Evolutionary conservation across 2,113 vertebrate species (phyloP).

Genomic region (Coryphaenoides rupestris): DNA sequence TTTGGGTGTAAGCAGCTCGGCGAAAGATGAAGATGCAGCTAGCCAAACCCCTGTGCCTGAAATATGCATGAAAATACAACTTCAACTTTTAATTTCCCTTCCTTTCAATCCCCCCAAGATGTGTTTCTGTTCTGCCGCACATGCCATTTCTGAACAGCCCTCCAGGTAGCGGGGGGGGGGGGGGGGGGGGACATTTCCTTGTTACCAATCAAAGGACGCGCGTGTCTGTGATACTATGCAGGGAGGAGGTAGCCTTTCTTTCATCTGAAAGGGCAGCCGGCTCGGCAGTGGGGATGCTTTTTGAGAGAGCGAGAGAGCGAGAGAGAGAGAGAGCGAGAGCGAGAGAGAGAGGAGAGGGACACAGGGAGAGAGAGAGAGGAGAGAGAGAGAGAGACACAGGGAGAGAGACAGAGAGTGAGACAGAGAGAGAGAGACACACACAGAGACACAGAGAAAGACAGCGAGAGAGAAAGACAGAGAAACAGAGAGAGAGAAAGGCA

Average conservation of each 20-base stretch:
- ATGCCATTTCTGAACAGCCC: slow-evolving; percentile 24
- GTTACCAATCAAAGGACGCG: slow-evolving; percentile 26
- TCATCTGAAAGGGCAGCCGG: slow-evolving; percentile 12
- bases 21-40: slow-evolving; percentile 12
- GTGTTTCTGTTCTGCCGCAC: slow-evolving; percentile 14
- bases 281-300: background rate
- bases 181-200: slow-evolving; percentile 15
- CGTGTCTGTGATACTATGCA: slow-evolving; percentile 3
- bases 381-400: too few species aligned
- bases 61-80: too few species aligned
- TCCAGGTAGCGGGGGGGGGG: slow-evolving; percentile 38
- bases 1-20: too few species aligned
- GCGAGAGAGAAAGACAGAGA: too few species aligned
- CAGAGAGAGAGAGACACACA: too few species aligned
- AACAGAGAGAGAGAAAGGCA: too few species aligned
- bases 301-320: background rate
- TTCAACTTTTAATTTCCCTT: too few species aligned
- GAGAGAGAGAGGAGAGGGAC: background rate
- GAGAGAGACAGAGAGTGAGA: too few species aligned
- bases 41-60: slow-evolving; percentile 7
- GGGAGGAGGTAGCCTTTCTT: slow-evolving; percentile 7
- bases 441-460: too few species aligned
- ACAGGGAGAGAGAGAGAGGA: too few species aligned
- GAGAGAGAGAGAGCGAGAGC: too few species aligned
- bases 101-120: slow-evolving; percentile 8